These are phyloP conservation scores for Manis pentadactyla DNA, from an alignment of 2,797 vertebrate genomes.

Conservation along the genomic window DNA sequence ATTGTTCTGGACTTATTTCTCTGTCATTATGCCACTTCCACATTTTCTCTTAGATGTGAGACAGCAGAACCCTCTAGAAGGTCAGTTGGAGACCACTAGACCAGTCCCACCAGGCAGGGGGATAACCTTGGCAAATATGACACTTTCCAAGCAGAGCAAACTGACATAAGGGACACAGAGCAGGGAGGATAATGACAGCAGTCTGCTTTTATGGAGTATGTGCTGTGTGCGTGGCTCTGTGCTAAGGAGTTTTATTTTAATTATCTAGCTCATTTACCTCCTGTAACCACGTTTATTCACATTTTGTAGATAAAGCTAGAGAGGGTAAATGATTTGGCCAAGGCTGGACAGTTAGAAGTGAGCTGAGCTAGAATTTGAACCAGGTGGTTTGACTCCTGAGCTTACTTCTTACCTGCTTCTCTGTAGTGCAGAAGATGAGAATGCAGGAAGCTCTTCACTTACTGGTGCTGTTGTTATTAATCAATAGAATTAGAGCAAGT, in stretches of 20 bases:
- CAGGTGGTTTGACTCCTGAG: background rate
- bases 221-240: background rate
- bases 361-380: background rate
- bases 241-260: background rate
- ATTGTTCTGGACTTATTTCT: background rate
- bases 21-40: background rate
- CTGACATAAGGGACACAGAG: background rate
- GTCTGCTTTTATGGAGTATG: fast-evolving
- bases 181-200: fast-evolving
- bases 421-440: background rate
- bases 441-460: fast-evolving
- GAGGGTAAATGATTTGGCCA: background rate
- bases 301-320: background rate
- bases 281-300: background rate
- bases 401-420: background rate
- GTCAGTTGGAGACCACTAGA: background rate
- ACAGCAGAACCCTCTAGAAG: background rate
- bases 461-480: background rate
- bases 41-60: background rate
- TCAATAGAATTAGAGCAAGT: background rate
- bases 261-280: background rate
- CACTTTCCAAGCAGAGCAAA: background rate
- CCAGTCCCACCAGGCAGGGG: background rate
- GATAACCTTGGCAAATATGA: background rate
- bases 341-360: background rate